These are phyloP conservation scores for Merluccius polli DNA, from an alignment of 2,797 vertebrate genomes.

Conservation along the genomic window DNA sequence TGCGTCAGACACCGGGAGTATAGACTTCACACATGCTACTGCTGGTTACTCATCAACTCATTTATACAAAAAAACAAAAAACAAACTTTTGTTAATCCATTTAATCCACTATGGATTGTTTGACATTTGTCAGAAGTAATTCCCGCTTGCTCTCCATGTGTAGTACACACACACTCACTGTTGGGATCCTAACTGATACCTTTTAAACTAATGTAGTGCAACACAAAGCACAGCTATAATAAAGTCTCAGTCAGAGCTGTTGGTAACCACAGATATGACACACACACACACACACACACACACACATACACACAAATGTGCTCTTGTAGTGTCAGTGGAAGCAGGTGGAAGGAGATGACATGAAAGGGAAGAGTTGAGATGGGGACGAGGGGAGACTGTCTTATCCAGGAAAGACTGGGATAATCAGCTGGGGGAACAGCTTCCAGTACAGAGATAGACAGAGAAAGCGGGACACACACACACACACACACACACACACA, in stretches of 20 bases:
- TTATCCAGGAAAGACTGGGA: conserved; percentile 31
- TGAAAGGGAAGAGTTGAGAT: conserved; percentile 37
- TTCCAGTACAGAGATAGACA: background rate
- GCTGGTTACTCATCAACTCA: background rate
- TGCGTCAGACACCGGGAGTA: background rate
- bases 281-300: conserved; percentile 20
- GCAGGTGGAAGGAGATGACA: background rate
- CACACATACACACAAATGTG: conserved; percentile 18
- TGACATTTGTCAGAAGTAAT: no score
- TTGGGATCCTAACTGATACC: no score
- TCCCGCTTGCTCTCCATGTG: no score
- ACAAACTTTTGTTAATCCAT: background rate
- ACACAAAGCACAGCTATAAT: background rate
- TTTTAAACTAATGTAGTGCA: background rate
- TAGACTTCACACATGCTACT: background rate
- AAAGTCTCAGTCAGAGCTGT: no score
- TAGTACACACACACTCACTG: no score
- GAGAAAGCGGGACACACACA: background rate
- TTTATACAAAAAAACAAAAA: background rate
- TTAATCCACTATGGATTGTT: no score
- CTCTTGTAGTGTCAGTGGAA: background rate
- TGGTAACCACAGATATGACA: background rate
- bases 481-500: no score
- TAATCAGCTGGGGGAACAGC: conserved; percentile 2
- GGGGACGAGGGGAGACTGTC: conserved; percentile 26